phyloP scores from a whole-genome alignment of 2,888 invertebrate genomes.

The Glaucopsyche alexis region DNA sequence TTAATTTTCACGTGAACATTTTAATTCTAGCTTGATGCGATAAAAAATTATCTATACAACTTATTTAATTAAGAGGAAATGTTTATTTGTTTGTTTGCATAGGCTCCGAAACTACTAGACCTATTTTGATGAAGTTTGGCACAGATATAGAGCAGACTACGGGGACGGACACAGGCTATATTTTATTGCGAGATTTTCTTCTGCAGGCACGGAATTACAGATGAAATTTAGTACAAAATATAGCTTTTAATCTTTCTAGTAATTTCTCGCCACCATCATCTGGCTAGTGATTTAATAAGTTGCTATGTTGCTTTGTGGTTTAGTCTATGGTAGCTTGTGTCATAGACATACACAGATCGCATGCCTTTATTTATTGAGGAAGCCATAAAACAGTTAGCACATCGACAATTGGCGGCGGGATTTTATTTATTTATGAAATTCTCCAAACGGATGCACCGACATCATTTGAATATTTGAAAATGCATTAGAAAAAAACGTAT shows the following conservation, averaged over 20 bases:
- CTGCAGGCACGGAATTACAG: too few relatives aligned
- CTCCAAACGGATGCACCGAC: conserved; percentile 76
- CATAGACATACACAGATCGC: background rate
- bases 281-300: background rate
- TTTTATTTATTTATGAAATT: conserved; percentile 70
- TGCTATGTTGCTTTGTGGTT: background rate
- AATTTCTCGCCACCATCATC: too few relatives aligned
- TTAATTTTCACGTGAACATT: background rate
- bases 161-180: too few relatives aligned
- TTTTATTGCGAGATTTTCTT: too few relatives aligned
- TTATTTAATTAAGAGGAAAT: too few relatives aligned
- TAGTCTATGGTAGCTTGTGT: background rate
- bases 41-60: too few relatives aligned
- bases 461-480: conserved; percentile 76
- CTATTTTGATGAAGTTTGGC: too few relatives aligned
- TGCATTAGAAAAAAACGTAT: conserved; percentile 59
- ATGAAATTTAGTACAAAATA: too few relatives aligned
- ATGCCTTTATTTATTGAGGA: conserved; percentile 58
- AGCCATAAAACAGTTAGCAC: conserved; percentile 69
- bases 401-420: conserved; percentile 60
- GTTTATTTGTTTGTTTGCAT: too few relatives aligned
- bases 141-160: too few relatives aligned
- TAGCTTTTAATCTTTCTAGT: too few relatives aligned
- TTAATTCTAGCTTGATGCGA: background rate
- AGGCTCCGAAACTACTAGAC: too few relatives aligned